Conservation (phyloP, 2,113 vertebrate genomes). For the Istiophorus platypterus region DNA sequence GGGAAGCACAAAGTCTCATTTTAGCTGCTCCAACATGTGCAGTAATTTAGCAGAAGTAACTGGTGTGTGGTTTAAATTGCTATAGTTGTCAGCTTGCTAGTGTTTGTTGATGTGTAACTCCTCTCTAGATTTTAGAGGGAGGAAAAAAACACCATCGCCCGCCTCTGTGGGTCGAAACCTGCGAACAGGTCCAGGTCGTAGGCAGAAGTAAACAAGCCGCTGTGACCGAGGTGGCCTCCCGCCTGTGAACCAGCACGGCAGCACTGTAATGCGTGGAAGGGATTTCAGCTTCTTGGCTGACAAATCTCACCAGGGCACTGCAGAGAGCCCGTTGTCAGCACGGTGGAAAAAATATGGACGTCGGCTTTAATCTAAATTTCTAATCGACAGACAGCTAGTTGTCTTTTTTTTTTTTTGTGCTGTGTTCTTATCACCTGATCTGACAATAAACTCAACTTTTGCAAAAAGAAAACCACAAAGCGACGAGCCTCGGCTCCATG, state of each 20-base stretch:
- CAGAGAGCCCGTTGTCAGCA: too few relatives aligned
- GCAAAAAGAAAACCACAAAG: too few relatives aligned
- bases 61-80: slow-evolving; percentile 6
- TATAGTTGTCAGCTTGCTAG: neutral
- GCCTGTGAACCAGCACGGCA: neutral
- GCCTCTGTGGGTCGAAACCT: neutral
- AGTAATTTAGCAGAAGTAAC: neutral
- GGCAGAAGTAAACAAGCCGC: neutral
- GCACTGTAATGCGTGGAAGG: neutral
- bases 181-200: neutral
- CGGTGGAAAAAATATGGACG: too few relatives aligned
- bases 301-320: neutral
- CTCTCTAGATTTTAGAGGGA: neutral
- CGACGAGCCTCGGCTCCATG: too few relatives aligned
- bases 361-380: too few relatives aligned
- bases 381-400: too few relatives aligned
- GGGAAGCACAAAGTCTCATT: neutral
- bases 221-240: neutral
- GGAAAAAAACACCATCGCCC: neutral
- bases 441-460: neutral
- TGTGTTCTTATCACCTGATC: neutral
- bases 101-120: neutral
- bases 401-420: neutral
- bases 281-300: neutral
- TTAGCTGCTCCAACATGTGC: neutral